These are phyloP conservation scores for Philereme vetulata DNA, from an alignment of 2,888 invertebrate genomes.

Conservation along the genomic window DNA sequence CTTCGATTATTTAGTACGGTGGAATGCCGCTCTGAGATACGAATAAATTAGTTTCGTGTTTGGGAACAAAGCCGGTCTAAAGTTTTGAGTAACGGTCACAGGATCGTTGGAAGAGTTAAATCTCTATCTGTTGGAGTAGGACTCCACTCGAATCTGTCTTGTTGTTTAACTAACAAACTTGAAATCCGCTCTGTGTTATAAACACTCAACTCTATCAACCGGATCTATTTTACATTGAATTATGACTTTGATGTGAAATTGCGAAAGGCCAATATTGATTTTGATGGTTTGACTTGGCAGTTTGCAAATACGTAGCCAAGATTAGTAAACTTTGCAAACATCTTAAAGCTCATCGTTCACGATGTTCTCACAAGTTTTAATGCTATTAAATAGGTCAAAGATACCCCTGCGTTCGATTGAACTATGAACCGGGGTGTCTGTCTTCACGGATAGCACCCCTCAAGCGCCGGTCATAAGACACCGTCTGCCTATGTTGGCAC, in stretches of 20 bases:
- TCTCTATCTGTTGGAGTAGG: constrained; percentile 60
- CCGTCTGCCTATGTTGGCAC: constrained; percentile 36
- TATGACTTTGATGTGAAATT: constrained; percentile 23
- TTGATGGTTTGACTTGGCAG: constrained; percentile 4
- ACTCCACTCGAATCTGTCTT: constrained; percentile 61
- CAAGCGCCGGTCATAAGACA: constrained; percentile 33
- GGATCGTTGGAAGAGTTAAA: constrained; percentile 74
- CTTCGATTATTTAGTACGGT: constrained; percentile 80
- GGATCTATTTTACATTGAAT: constrained; percentile 24
- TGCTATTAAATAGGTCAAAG: constrained; percentile 40
- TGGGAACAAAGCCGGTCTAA: constrained; percentile 78
- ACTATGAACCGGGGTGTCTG: constrained; percentile 54
- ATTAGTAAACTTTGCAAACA: constrained; percentile 1
- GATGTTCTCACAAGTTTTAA: constrained; percentile 19
- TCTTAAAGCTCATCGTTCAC: constrained; percentile 1
- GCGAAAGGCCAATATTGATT: constrained; percentile 26
- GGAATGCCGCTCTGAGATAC: constrained; percentile 72
- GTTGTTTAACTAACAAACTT: constrained; percentile 60
- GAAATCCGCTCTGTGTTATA: constrained; percentile 45
- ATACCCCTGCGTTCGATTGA: constrained; percentile 45
- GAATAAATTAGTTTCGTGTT: constrained; percentile 83
- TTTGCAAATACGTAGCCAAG: constrained; percentile 3
- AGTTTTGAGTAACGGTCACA: constrained; percentile 80
- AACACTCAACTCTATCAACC: constrained; percentile 30
- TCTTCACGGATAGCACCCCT: constrained; percentile 30